Percentiles rank a stretch among this genome's conserved stretches.
phyloP scores from a whole-genome alignment of 1,140 invertebrate species.

The Hestina assimilis region DNA sequence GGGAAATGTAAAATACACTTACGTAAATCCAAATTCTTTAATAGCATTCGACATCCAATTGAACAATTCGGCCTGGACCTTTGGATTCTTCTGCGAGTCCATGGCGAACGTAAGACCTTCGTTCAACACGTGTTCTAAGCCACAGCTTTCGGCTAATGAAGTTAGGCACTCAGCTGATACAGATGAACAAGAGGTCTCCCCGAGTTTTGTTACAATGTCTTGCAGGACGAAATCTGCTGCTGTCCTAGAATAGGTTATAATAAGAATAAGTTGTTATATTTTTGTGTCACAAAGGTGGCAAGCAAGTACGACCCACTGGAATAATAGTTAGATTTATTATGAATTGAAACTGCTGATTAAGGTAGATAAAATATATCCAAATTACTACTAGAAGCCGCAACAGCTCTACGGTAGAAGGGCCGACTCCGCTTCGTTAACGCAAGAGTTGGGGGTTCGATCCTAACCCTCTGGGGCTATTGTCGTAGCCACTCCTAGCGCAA shows the following conservation, averaged over 20 bases:
- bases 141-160: conserved; percentile 88
- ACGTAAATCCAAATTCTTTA: conserved; percentile 88
- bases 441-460: too few relatives aligned
- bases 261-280: background rate
- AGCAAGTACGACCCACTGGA: too few relatives aligned
- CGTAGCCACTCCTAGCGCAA: too few relatives aligned
- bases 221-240: conserved; percentile 87
- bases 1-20: conserved; percentile 42
- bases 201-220: conserved; percentile 91
- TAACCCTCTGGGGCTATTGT: too few relatives aligned
- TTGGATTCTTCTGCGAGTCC: conserved; percentile 92
- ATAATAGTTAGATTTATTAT: too few relatives aligned
- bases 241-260: conserved; percentile 69
- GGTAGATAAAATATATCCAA: too few relatives aligned
- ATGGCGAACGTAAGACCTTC: conserved; percentile 87
- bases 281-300: too few relatives aligned
- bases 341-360: too few relatives aligned
- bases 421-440: too few relatives aligned
- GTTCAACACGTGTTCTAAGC: conserved; percentile 86
- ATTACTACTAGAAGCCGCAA: too few relatives aligned
- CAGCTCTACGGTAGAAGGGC: too few relatives aligned
- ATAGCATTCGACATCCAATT: conserved; percentile 88
- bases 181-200: conserved; percentile 88
- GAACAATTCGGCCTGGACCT: conserved; percentile 91
- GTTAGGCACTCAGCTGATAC: conserved; percentile 86